These are phyloP conservation scores for Drosophila nebulosa DNA, from an alignment of 1,140 invertebrate species.

Conservation along the genomic window DNA sequence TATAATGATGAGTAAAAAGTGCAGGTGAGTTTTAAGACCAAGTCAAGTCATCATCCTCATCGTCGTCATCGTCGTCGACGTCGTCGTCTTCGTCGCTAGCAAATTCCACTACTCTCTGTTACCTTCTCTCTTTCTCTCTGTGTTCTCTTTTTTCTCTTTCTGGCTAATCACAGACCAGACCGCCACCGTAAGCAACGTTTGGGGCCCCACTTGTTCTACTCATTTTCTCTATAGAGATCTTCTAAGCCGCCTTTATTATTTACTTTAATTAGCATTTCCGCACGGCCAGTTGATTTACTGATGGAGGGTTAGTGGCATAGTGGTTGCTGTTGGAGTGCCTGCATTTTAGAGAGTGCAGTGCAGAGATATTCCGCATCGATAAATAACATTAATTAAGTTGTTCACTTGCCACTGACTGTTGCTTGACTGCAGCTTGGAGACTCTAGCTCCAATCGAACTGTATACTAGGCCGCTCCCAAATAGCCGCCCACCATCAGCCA, in stretches of 20 bases:
- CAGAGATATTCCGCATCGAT: slow-evolving; percentile 74
- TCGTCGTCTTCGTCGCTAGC: slow-evolving; percentile 33
- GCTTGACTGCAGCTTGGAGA: not conserved
- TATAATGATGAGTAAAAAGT: slow-evolving; percentile 63
- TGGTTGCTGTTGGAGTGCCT: not conserved
- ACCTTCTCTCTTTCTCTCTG: not conserved
- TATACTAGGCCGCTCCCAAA: slow-evolving; percentile 38
- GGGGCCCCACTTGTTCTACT: slow-evolving; percentile 1
- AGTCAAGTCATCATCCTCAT: not conserved
- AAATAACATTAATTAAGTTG: slow-evolving; percentile 78
- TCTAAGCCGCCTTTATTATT: slow-evolving; percentile 56
- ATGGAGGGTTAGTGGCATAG: slow-evolving; percentile 5
- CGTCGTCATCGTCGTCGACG: slow-evolving; percentile 3
- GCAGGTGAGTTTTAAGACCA: slow-evolving; percentile 33
- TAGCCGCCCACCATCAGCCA: slow-evolving; percentile 13
- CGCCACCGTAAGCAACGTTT: slow-evolving; percentile 49
- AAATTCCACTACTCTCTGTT: slow-evolving; percentile 48
- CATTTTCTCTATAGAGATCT: not conserved
- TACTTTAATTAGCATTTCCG: slow-evolving; percentile 79
- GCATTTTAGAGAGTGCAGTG: slow-evolving; percentile 22
- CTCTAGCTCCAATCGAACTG: not conserved
- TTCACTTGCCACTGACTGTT: slow-evolving; percentile 45
- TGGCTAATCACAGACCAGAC: slow-evolving; percentile 66
- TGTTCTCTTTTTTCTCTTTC: slow-evolving; percentile 13
- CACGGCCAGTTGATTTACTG: slow-evolving; percentile 31